These are phyloP conservation scores for Thelaira solivaga DNA, from an alignment of 2,888 invertebrate genomes.

Conservation along the genomic window DNA sequence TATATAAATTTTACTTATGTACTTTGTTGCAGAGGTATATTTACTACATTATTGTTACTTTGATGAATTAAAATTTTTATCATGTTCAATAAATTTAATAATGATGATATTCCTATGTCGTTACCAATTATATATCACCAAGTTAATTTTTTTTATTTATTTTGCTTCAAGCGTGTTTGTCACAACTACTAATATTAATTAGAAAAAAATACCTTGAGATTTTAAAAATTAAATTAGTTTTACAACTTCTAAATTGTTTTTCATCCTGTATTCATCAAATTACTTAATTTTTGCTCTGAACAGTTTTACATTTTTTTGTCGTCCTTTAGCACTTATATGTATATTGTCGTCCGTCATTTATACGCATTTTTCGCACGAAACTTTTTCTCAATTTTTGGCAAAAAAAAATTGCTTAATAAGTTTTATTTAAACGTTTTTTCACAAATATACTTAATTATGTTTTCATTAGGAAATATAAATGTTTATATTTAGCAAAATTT, in stretches of 20 bases:
- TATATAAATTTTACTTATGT: slow-evolving; percentile 13
- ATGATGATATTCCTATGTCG: no score
- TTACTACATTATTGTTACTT: slow-evolving; percentile 16
- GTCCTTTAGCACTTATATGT: slow-evolving; percentile 47
- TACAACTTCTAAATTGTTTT: not conserved
- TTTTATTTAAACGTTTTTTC: not conserved
- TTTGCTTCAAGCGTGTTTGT: no score
- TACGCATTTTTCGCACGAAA: slow-evolving; percentile 57
- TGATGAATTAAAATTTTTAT: no score
- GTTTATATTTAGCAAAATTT: not conserved
- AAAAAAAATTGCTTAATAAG: slow-evolving; percentile 7
- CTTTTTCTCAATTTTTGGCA: slow-evolving; percentile 20
- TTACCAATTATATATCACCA: no score
- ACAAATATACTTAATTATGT: not conserved
- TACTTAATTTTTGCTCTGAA: not conserved
- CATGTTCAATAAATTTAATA: no score
- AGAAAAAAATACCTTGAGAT: no score
- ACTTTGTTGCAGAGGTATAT: slow-evolving; percentile 43
- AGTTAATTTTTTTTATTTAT: no score
- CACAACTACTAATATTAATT: no score
- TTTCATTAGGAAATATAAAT: not conserved
- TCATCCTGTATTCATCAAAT: not conserved
- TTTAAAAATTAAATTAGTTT: not conserved
- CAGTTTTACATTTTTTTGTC: slow-evolving; percentile 21
- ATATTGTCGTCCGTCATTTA: slow-evolving; percentile 45